Base-by-base conservation (phyloP, 2,113 vertebrate species). In the Ophthalmolycus amberensis region DNA sequence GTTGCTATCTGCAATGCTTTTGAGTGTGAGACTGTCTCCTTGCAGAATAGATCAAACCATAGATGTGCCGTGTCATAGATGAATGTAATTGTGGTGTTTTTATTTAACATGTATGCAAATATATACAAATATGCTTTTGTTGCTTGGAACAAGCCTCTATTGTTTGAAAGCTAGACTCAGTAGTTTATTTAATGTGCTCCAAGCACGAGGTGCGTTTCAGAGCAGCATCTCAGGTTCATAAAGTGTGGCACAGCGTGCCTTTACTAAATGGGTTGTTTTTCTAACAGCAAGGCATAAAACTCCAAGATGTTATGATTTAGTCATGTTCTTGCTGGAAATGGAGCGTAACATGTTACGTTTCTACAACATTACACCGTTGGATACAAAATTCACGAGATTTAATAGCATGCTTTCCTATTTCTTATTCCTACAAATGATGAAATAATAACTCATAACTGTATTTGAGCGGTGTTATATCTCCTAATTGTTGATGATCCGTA, bases 111-210 rank as follows among this genome's bases (percentile, higher is more conserved):
- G 14, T 15, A 29, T 29, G 44, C 22, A 40, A 34, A 18, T 40
- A 54, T 29, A 27, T 6, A 54, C 15, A 42, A 6, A 8, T 22
- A 20, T 37, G 29, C 15, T 37, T 18, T 78, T 70, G 37, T 44
- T 44, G 48, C 74, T 50, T 12, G 15, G 66, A 60, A 16, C 22
- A n/a, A 29, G 27, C 32, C 10, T 34, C 14, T 11, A 59, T 50
- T 50, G 70, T 42, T 44, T 42, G 8, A 12, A 44, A 44, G 59
- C 34, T 59, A 59, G 56, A 9, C 38, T 42, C 38, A 4, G 59
- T 27, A 46, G 64, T 68, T 68, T 77, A 40, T 77, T 44, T n/a
- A 22, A 77, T 68, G 15, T 42, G 3, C 48, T 50, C 44, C 12
- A 10, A 63, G 20, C 40, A 37, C 27, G 20, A n/a, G 20, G 16